A percentile compares a stretch with the other conserved stretches of the same genome.
Conservation (phyloP, 1,140 invertebrate genomes). For the Ladona fulva region DNA sequence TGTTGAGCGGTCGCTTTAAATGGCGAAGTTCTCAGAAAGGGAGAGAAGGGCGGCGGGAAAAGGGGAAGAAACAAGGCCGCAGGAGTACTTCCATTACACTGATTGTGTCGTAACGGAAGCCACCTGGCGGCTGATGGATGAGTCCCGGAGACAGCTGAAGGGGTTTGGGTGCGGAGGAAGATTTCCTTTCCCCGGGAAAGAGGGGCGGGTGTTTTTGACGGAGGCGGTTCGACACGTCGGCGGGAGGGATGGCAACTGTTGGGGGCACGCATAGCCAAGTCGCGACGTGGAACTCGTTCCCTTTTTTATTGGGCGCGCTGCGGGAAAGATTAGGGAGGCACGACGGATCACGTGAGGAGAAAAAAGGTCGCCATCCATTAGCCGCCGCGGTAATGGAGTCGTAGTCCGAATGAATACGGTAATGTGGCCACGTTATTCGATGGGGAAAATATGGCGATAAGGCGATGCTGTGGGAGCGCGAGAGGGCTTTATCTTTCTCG, state of each 20-base stretch:
- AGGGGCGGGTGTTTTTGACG: neutral
- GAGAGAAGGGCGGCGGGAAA: neutral
- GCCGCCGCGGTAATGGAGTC: too few species aligned
- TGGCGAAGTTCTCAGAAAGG: neutral
- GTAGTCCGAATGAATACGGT: too few species aligned
- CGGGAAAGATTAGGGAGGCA: neutral
- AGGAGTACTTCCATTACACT: neutral
- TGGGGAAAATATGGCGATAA: too few species aligned
- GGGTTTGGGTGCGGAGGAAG: neutral
- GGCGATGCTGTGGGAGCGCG: too few species aligned
- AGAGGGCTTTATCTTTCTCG: too few species aligned
- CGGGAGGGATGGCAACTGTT: neutral
- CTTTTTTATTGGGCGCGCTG: neutral
- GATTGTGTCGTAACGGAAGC: neutral
- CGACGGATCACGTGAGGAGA: too few species aligned
- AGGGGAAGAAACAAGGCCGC: neutral
- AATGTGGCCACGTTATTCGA: too few species aligned
- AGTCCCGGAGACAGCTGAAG: conserved; percentile 6
- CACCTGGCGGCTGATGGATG: conserved; percentile 5
- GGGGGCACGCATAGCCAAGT: neutral
- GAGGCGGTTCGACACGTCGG: neutral
- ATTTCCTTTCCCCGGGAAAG: too few species aligned
- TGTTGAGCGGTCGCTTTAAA: too few species aligned
- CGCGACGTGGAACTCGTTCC: neutral
- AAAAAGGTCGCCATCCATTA: too few species aligned